These are phyloP conservation scores for Ooceraea biroi DNA, from an alignment of 1,140 invertebrate species.

Conservation along the genomic window DNA sequence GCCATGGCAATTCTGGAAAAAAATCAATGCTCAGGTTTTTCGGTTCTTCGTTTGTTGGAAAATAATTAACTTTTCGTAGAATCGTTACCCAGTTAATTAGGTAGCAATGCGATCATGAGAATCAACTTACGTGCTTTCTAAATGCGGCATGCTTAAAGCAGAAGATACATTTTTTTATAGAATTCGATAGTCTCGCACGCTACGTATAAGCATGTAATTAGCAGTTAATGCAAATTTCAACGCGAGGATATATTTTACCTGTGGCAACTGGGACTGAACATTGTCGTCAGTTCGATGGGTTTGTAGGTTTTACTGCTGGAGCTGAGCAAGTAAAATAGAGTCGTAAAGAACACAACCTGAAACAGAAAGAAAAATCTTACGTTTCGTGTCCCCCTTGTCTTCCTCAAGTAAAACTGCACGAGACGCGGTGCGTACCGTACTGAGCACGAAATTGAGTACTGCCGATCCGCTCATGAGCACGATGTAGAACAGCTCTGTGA, in stretches of 20 bases:
- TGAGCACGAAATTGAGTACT: constrained; percentile 96
- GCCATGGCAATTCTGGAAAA: constrained; percentile 91
- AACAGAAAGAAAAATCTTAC: constrained; percentile 66
- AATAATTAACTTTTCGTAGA: not conserved
- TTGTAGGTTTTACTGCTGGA: constrained; percentile 96
- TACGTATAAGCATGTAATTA: constrained; percentile 15
- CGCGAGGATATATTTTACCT: constrained; percentile 80
- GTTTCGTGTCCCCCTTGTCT: not conserved
- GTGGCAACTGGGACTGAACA: constrained; percentile 89
- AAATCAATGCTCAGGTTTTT: constrained; percentile 11
- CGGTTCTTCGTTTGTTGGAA: not conserved
- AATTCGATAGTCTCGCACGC: not conserved
- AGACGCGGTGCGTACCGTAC: constrained; percentile 89
- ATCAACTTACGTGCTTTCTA: constrained; percentile 75
- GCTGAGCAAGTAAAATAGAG: constrained; percentile 97
- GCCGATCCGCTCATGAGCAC: constrained; percentile 97
- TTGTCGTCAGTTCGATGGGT: constrained; percentile 94
- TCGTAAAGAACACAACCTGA: constrained; percentile 98
- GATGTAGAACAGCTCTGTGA: constrained; percentile 95
- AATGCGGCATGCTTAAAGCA: constrained; percentile 68
- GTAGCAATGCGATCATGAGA: not conserved
- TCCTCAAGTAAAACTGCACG: not conserved
- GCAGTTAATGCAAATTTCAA: constrained; percentile 15
- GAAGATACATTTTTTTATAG: constrained; percentile 47
- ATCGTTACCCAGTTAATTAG: constrained; percentile 4